These are phyloP conservation scores for Merodon equestris DNA, from an alignment of 2,888 invertebrate species.

Conservation along the genomic window DNA sequence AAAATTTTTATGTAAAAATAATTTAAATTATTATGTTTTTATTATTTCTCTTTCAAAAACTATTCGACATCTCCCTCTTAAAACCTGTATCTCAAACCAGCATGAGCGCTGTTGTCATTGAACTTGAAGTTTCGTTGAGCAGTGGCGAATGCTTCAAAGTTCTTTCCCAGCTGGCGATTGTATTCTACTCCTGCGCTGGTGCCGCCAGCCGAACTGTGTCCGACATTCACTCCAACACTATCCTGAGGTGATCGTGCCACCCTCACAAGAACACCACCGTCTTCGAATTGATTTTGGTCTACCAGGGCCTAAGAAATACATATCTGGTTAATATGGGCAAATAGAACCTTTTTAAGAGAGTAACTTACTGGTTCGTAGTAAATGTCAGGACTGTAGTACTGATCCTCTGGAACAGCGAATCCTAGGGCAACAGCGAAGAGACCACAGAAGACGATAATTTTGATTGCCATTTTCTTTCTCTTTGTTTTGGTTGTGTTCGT, in stretches of 20 bases:
- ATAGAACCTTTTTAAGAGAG: background rate
- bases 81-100: constrained; percentile 5
- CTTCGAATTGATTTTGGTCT: background rate
- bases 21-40: too few relatives aligned
- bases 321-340: too few relatives aligned
- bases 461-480: constrained; percentile 25
- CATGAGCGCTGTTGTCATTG: constrained; percentile 11
- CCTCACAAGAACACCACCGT: background rate
- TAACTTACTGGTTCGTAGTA: too few relatives aligned
- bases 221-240: background rate
- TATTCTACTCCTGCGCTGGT: constrained; percentile 1
- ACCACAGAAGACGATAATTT: constrained; percentile 15
- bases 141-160: constrained; percentile 8
- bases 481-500: too few relatives aligned
- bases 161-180: constrained; percentile 5
- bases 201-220: background rate
- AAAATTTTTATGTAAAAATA: too few relatives aligned
- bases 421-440: constrained; percentile 23
- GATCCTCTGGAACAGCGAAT: constrained; percentile 14
- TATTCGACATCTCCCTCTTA: background rate
- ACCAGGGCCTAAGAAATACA: background rate
- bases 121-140: constrained; percentile 5
- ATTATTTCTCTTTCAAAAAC: too few relatives aligned
- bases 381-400: too few relatives aligned
- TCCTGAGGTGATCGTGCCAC: constrained; percentile 21